A percentile compares a stretch with the other conserved stretches of the same genome.
These are phyloP conservation scores for Eunapius fragilis DNA, from an alignment of 37 sponge, comb jelly and placozoan species.

Conservation along the genomic window DNA sequence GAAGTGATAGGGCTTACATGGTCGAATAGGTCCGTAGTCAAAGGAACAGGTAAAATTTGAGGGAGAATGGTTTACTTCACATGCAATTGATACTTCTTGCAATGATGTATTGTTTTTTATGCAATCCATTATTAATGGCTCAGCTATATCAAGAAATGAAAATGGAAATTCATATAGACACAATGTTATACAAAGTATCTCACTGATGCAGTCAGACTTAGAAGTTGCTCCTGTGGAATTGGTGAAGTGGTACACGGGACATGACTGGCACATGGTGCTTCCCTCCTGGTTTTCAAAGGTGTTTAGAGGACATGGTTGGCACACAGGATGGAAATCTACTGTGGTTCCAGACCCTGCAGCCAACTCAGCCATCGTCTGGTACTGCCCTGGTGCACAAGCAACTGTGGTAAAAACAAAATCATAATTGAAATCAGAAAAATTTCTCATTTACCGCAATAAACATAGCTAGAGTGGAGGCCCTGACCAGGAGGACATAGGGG, in stretches of 20 bases:
- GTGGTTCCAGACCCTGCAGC: not conserved
- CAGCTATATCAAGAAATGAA: not conserved
- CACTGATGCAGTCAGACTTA: not conserved
- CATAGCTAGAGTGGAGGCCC: conserved; percentile 14
- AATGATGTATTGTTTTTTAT: not conserved
- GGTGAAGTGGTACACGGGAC: not conserved
- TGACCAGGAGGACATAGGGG: conserved; percentile 34
- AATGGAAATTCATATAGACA: not conserved
- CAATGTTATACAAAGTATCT: not conserved
- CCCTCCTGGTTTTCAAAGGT: not conserved
- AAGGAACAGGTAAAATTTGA: not conserved
- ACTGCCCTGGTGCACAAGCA: not conserved
- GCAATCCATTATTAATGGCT: not conserved
- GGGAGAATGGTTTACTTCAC: not conserved
- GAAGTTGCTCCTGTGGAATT: not conserved
- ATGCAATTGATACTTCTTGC: not conserved
- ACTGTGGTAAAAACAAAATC: not conserved
- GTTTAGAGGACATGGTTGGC: not conserved
- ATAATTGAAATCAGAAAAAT: not conserved
- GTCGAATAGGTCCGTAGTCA: not conserved
- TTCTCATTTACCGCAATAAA: conserved; percentile 16
- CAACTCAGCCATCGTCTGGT: not conserved
- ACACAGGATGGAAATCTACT: not conserved
- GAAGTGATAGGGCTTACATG: not conserved
- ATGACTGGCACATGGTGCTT: not conserved